Base-by-base conservation (phyloP, 2,797 vertebrate species). In the Neopelma chrysocephalum region DNA sequence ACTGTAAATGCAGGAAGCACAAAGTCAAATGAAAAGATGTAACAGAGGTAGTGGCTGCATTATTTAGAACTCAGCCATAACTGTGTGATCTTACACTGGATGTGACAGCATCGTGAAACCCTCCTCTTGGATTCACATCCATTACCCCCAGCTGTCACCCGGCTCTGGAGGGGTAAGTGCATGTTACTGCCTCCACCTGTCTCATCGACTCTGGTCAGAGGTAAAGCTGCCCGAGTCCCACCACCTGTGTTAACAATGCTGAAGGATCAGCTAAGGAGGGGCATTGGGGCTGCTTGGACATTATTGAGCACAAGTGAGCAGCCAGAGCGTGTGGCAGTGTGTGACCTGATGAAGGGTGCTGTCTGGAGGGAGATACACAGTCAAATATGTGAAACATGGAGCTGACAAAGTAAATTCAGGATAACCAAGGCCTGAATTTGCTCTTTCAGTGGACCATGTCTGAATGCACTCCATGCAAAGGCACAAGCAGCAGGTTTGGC, bases 301-400 rank as follows among this genome's bases (percentile, higher is more conserved):
- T 10, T 12, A 32, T 2, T 10, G 12, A 14, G 26, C 22, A 3
- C 7, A 21, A 26, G 3, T 4, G 16, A 60, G 38, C n/a, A 47
- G 53, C 10, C 25, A 0, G 17, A 29, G 29, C 2, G 1, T 2
- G 21, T 13, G 50, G 23, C 10, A 22, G 18, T 12, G 6, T 1
- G 1, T 11, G n/a, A 53, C 16, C 25, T 29, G 25, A 31, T 2
- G 38, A 38, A 38, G 51, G 51, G 32, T 13, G 7, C 22, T 27
- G 10, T 36, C 32, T 17, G 40, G 61, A 64, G 29, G 13, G 32
- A 61, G 43, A 25, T 6, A 38, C 27, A 36, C 48, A 12, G 25
- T 15, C 51, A 13, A 7, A 64, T 8, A 9, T 3, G 48, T 14
- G 19, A n/a, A n/a, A 23, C 36, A 5, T 20, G 9, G 34, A 17